Evolutionary conservation across 2,888 invertebrate species (phyloP), one percentile per base, ranked within the genome.

Genomic region (Tridacna crocea): DNA sequence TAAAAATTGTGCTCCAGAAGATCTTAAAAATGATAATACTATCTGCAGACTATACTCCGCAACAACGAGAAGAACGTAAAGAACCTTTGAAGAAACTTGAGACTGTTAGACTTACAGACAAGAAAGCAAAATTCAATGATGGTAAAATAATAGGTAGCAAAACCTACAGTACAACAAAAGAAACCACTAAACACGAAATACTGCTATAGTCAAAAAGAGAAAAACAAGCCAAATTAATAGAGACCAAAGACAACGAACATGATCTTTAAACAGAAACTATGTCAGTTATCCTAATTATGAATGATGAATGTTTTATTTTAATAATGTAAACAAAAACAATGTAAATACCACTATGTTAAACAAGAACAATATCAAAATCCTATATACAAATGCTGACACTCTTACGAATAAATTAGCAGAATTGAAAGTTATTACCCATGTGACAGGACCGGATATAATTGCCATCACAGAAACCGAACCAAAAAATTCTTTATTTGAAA

Each of bases 61-160:
- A 65, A 65, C 65, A 65, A 24, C 22, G 65, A 65, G 24, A 6
- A 22, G 65, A 65, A 65, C 6, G 65, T 26, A 65, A 65, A 26
- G 65, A 22, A 22, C 24, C 26, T 6, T 15, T 65, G 24, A 19
- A 65, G 17, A 17, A 65, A 22, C 26, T 65, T 6, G 27, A 65
- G 10, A 22, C 12, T 11, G 26, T 26, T 12, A 22, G 26, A 12
- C 19, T 22, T 26, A 26, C 24, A 11, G 27, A 65, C 17, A 26
- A 65, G 26, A 10, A 8, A 12, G 65, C 65, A 15, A 24, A 22
- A 26, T 26, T 65, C 6, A 6, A 26, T 26, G 26, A 26, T 65
- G 26, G 65, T 22, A 65, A 65, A 65, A 65, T 65, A 15, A 26
- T 26, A 26, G 8, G 26, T 24, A 26, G 17, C 26, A 65, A 22